phyloP scores from a whole-genome alignment of 2,113 vertebrate genomes.

The Eupsittula cactorum region DNA sequence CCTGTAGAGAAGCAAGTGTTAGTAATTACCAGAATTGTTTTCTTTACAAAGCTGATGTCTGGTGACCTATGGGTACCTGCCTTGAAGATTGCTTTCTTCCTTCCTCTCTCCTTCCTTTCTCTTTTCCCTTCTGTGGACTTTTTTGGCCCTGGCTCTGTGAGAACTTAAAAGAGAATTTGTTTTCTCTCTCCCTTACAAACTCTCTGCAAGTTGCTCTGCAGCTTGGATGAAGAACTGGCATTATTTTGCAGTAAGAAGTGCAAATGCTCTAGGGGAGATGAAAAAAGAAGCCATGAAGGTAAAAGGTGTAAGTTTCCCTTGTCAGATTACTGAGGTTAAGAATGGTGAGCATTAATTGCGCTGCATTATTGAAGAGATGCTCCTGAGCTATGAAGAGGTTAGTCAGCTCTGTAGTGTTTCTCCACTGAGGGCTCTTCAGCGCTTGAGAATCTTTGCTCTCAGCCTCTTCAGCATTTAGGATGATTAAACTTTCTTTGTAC shows the following conservation, averaged over 20 bases:
- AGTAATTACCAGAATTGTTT: neutral
- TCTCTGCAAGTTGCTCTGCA: neutral
- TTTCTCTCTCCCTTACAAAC: neutral
- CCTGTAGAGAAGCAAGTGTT: neutral
- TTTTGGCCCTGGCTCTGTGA: neutral
- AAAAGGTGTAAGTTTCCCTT: neutral
- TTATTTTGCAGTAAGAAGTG: neutral
- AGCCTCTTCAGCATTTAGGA: neutral
- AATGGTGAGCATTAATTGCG: neutral
- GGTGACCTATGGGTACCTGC: neutral
- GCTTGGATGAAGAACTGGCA: neutral
- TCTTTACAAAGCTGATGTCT: neutral
- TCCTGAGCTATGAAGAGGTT: neutral
- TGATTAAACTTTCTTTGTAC: neutral
- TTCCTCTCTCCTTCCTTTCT: accelerated
- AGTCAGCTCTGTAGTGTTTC: neutral
- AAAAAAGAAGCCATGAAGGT: neutral
- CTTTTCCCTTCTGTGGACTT: accelerated
- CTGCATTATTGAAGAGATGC: neutral
- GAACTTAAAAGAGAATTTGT: neutral
- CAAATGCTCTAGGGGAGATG: neutral
- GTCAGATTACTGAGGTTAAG: neutral
- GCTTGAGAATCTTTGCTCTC: neutral
- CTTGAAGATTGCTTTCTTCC: neutral
- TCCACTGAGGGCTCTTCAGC: neutral